These are phyloP conservation scores for Oreochromis tanganicae DNA, from an alignment of 2,113 vertebrate species.

Conservation along the genomic window DNA sequence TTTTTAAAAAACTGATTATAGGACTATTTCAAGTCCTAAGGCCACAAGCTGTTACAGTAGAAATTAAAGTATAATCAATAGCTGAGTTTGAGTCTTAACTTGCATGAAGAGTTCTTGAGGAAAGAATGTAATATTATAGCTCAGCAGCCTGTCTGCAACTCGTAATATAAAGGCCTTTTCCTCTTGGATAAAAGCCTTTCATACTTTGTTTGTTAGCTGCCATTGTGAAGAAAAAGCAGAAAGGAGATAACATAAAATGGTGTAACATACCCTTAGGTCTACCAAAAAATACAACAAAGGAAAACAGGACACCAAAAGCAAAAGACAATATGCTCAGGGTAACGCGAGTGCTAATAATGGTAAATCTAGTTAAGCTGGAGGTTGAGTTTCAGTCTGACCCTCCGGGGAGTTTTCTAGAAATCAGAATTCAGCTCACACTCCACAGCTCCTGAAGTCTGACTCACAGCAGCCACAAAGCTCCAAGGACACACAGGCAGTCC, in stretches of 20 bases:
- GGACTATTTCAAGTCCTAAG: background rate
- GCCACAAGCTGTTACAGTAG: background rate
- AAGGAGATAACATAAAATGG: background rate
- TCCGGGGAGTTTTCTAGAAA: constrained; percentile 19
- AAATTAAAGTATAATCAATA: background rate
- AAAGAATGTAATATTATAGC: background rate
- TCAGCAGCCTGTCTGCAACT: background rate
- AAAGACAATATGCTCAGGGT: background rate
- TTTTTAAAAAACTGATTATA: background rate
- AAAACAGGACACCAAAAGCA: background rate
- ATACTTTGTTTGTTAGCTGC: background rate
- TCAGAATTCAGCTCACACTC: constrained; percentile 69
- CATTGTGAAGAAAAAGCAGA: background rate
- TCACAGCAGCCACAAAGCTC: constrained; percentile 41
- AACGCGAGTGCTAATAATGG: background rate
- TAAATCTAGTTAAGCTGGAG: constrained; percentile 1
- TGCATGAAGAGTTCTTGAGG: background rate
- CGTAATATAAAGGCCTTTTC: background rate
- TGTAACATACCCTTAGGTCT: background rate
- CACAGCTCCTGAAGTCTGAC: constrained; percentile 49
- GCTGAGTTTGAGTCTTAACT: background rate
- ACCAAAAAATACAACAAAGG: background rate
- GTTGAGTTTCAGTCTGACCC: constrained; percentile 2
- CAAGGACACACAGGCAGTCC: constrained; percentile 44
- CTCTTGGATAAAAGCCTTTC: background rate